Evolutionary conservation across 2,797 vertebrate genomes (phyloP), one percentile per base, ranked within the genome.

Genomic region (Gallinago stenura): DNA sequence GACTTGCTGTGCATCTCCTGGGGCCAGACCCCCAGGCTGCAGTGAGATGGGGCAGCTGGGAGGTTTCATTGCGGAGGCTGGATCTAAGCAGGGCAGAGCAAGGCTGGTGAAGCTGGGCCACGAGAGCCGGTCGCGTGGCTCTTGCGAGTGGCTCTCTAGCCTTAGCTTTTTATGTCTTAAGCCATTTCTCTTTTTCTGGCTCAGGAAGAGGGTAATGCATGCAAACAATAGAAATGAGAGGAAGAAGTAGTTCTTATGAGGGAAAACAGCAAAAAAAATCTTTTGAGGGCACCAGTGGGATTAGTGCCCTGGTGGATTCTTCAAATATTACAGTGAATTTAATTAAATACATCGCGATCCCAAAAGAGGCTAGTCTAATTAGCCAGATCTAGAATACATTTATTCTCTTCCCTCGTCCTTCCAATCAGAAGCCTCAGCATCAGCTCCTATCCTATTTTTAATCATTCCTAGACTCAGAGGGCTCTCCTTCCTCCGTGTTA

Each of bases 341-440:
- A 98, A 98, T 98, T 98, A 98, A 98, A 98, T 98, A 97, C 97
- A 97, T 97, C 18, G 79, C 62, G 89, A 98, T 98, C 97, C 98
- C 98, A 97, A 91, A 97, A 97, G 98, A 98, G 97, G 96, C 96
- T 95, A 94, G 97, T 98, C 97, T 98, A 98, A 98, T 98, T 98
- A 98, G 97, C 97, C 95, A 94, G 97, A 96, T 96, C 97, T 97
- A 97, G 97, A 97, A 97, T 97, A 98, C 97, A 98, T 98, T 96
- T 97, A 97, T 98, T 97, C 97, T 97, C 95, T 83, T 96, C 93
- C 71, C 82, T 95, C 21, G 3, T 56, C 37, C 93, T 94, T 95
- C 96, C 96, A 97, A 97, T 97, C 97, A 97, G 97, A 97, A 98
- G 96, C 90, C 86, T 97, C 94, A 88, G 97, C 97, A 95, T 82